Evolutionary conservation across 2,888 invertebrate genomes (phyloP), one percentile per base, ranked within the genome.

Genomic region (Pammene aurita): DNA sequence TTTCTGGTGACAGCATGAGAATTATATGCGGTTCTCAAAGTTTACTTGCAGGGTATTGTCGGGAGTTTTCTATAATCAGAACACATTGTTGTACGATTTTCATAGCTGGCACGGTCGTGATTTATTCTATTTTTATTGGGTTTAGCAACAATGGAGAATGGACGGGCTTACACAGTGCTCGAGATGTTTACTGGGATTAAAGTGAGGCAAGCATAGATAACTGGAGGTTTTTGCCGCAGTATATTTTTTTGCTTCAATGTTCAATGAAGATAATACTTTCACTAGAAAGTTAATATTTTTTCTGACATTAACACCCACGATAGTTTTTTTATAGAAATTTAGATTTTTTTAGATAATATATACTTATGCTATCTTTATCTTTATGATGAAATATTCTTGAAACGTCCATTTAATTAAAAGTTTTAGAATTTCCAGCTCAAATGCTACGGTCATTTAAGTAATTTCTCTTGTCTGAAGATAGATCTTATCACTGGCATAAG

Each of bases 51-150:
- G 57, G 63, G 35, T 52, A 64, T 68, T 68, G 68, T 68, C 6
- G 38, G 18, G 14, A 55, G 41, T 67, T 63, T 55, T 63, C 57
- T 68, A 63, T 68, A 44, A 52, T 18, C 46, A 26, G 26, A 62
- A 56, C 38, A 44, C 50, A 64, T 46, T 50, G 67, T 67, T 44
- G 18, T 46, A 34, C 62, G 63, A 57, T 63, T 63, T 68, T 63
- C 57, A 63, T 52, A 50, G 57, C 66, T 50, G 16, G 2, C 52
- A 16, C 48, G 57, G 44, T 68, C 68, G 68, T 68, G 68, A 63
- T 63, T 63, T 66, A 66, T 66, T 66, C 58, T 58, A 58, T 58
- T 66, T 66, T 66, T 66, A 58, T 66, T 52, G 66, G 66, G 34
- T 50, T 54, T 41, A 41, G 7, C 44, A 34, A 66, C 66, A 66